These are phyloP conservation scores for Catocala fraxini DNA, from an alignment of 2,888 invertebrate genomes.

Conservation along the genomic window DNA sequence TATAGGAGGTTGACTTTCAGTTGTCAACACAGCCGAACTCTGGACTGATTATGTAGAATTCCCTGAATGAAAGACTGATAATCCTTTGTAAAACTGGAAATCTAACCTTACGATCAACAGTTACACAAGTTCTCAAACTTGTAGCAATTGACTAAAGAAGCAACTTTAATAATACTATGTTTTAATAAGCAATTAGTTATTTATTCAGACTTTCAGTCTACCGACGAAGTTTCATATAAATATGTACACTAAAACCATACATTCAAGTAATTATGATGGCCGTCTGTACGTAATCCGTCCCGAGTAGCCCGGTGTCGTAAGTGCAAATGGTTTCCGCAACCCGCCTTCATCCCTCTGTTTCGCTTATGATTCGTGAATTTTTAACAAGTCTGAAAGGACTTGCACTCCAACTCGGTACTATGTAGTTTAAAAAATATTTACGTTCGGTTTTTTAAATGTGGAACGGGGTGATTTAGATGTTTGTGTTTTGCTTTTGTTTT, in stretches of 20 bases:
- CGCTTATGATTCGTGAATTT: slow-evolving; percentile 80
- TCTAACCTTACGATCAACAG: too few species aligned
- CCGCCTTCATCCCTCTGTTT: slow-evolving; percentile 64
- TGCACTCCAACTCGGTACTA: slow-evolving; percentile 53
- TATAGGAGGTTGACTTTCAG: too few species aligned
- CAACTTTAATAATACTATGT: too few species aligned
- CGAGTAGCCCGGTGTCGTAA: slow-evolving; percentile 58
- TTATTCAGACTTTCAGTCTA: background rate
- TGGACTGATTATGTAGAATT: too few species aligned
- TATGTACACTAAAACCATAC: slow-evolving; percentile 7
- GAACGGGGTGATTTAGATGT: slow-evolving; percentile 33
- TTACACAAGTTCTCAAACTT: too few species aligned
- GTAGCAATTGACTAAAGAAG: too few species aligned
- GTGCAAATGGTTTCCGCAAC: slow-evolving; percentile 65
- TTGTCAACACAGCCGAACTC: too few species aligned
- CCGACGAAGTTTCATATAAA: slow-evolving; percentile 1
- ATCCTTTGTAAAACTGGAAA: too few species aligned
- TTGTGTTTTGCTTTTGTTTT: slow-evolving; percentile 20
- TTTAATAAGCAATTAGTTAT: background rate
- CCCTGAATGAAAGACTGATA: too few species aligned
- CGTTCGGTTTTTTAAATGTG: slow-evolving; percentile 42
- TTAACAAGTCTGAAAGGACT: slow-evolving; percentile 73
- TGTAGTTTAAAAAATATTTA: slow-evolving; percentile 52
- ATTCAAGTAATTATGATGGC: slow-evolving; percentile 38
- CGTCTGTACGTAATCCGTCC: slow-evolving; percentile 55